phyloP scores from a whole-genome alignment of 2,888 invertebrate genomes.

The Monoplex corrugatus region DNA sequence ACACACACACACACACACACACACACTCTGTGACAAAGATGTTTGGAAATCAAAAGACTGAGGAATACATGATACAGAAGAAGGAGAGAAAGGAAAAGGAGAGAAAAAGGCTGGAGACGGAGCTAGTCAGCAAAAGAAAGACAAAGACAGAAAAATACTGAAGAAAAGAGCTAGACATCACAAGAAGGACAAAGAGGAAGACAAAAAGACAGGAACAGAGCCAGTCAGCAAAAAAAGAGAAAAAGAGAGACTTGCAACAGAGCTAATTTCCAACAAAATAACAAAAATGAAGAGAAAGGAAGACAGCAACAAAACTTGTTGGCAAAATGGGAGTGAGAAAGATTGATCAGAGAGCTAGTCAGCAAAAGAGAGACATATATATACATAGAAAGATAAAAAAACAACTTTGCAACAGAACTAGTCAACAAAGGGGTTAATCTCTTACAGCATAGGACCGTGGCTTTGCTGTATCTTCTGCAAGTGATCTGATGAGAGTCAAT shows the following conservation, averaged over 20 bases:
- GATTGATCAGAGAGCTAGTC: neutral
- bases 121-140: too few species aligned
- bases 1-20: too few species aligned
- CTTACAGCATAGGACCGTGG: slow-evolving; percentile 61
- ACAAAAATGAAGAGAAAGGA: neutral
- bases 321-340: too few species aligned
- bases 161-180: neutral
- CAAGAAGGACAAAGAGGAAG: neutral
- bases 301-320: too few species aligned
- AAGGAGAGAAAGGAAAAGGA: too few species aligned
- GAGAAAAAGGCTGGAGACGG: too few species aligned
- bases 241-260: neutral
- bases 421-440: neutral
- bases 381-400: neutral
- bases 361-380: neutral
- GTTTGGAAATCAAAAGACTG: too few species aligned
- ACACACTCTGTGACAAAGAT: too few species aligned
- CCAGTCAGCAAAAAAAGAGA: too few species aligned
- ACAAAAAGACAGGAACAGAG: neutral
- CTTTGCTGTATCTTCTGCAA: slow-evolving; percentile 53
- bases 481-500: slow-evolving; percentile 53
- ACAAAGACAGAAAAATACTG: too few species aligned
- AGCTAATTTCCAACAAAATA: neutral
- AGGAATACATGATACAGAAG: too few species aligned
- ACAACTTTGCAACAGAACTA: too few species aligned